Evolutionary conservation across 2,888 invertebrate genomes (phyloP), one percentile per base, ranked within the genome.

Genomic region (Notodonta ziczac): DNA sequence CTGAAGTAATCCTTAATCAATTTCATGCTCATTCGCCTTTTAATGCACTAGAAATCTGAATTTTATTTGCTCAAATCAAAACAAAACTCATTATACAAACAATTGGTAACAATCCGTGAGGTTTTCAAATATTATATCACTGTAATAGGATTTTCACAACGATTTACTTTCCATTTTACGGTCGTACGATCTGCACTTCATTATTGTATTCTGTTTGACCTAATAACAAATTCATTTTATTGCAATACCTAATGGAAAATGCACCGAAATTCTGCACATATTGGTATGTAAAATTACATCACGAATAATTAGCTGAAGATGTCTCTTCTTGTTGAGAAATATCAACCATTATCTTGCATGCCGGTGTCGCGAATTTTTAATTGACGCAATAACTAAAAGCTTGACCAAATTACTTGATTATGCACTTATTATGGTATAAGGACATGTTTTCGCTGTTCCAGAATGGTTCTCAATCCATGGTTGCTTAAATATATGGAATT

Each of bases 141-240:
- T 62, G 62, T 40, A 59, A 65, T 63, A 52, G 55, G 16, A 65
- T 73, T 78, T 76, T 51, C 73, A 70, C 74, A 74, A 75, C 67
- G 60, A 61, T 69, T 76, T 70, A 69, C 76, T 76, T 78, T 81
- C 70, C 63, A 72, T 73, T 80, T 80, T 68, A 74, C 72, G 78
- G 70, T 70, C 66, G 71, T 75, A 70, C 71, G 66, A 69, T 56
- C 63, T 56, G 65, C 57, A 63, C 59, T 61, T 65, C 12, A 56
- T 40, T 56, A n/a, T 56, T 35, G 50, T 13, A 56, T 56, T 56
- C n/a, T 42, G 14, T 8, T 44, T 56, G 13, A 44, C 24, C 56
- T 44, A 39, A 54, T 54, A 24, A 13, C 44, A 24, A 55, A 44
- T 56, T 5, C n/a, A 14, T 16, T 44, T 44, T 16, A 51, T 51